Conservation (phyloP, 2,797 vertebrate species). For the Fistularia tabacaria region DNA sequence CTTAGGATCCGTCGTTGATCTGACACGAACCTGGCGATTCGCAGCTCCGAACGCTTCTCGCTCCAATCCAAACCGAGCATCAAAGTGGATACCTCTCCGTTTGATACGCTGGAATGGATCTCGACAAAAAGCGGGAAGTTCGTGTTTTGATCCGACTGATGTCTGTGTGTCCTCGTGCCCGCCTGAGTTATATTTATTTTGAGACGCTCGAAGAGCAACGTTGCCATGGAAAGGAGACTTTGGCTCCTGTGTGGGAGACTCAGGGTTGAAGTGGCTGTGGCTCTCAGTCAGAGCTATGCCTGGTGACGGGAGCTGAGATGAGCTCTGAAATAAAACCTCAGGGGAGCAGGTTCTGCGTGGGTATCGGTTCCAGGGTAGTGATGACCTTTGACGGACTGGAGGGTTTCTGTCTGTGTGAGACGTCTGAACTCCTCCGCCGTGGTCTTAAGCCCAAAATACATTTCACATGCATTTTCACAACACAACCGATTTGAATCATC, state of each 20-base stretch:
- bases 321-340: neutral
- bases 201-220: conserved; percentile 26
- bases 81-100: conserved; percentile 11
- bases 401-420: no score
- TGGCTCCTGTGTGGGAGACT: conserved; percentile 32
- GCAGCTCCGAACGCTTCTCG: conserved; percentile 9
- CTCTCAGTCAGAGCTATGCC: no score
- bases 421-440: no score
- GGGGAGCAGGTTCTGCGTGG: no score
- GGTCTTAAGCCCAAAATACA: no score
- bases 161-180: conserved; percentile 9
- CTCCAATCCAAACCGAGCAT: conserved; percentile 26
- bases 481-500: no score
- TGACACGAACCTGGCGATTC: conserved; percentile 10
- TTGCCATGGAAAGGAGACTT: conserved; percentile 52
- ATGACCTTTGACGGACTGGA: conserved; percentile 9
- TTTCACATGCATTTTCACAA: no score
- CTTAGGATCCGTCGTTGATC: neutral
- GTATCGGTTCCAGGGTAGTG: neutral
- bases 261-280: neutral
- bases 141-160: conserved; percentile 28
- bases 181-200: conserved; percentile 25
- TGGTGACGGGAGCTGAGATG: conserved; percentile 4
- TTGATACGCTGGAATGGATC: conserved; percentile 27
- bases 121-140: conserved; percentile 8